Evolutionary conservation across 2,113 vertebrate species (phyloP).

Genomic region (Entomyzon cyanotis): DNA sequence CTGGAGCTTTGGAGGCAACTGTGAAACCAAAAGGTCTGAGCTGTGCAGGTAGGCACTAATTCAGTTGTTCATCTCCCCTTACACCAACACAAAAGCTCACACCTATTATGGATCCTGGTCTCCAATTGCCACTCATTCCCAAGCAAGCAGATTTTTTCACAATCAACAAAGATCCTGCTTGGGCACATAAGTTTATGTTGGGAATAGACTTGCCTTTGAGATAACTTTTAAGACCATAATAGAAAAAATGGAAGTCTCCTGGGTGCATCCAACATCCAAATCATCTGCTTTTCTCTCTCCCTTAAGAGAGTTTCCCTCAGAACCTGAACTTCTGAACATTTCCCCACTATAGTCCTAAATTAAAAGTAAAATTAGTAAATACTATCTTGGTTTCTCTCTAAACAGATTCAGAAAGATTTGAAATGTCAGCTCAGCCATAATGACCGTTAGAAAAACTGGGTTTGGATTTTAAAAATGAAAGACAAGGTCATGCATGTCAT

Average conservation of each 20-base stretch:
- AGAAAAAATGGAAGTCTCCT: background rate
- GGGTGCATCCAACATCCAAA: background rate
- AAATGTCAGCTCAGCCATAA: background rate
- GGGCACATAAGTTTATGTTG: background rate
- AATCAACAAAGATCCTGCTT: background rate
- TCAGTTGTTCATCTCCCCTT: background rate
- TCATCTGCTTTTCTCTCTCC: background rate
- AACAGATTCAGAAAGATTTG: background rate
- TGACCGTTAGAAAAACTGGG: background rate
- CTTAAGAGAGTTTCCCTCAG: background rate
- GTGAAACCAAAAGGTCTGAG: conserved; percentile 31
- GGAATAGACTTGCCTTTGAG: background rate
- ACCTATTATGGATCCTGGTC: rapidly evolving
- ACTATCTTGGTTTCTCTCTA: background rate
- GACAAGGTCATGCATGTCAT: background rate
- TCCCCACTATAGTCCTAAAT: background rate
- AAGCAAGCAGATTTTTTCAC: background rate
- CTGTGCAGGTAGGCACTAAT: background rate
- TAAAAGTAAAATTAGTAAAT: background rate
- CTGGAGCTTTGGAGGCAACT: conserved; percentile 66
- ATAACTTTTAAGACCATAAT: background rate
- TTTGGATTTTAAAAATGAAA: background rate
- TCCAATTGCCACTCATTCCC: background rate
- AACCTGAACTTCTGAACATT: background rate
- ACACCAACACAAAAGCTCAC: rapidly evolving